Percentiles rank a stretch among this genome's conserved stretches.
phyloP scores from a whole-genome alignment of 2,113 vertebrate species.

The Aphyosemion australe region DNA sequence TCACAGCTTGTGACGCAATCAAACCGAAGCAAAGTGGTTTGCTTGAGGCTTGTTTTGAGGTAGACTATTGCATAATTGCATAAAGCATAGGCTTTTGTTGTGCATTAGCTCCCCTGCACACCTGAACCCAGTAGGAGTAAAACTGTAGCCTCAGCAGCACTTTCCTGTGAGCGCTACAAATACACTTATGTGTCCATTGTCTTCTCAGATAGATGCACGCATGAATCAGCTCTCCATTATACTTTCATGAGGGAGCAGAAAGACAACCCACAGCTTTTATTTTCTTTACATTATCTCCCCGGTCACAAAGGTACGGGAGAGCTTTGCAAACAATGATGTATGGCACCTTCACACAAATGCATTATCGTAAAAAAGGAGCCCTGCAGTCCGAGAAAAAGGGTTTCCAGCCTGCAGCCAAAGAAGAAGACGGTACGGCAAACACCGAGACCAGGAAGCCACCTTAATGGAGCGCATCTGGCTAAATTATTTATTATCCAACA shows the following conservation, averaged over 20 bases:
- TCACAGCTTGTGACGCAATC: conserved; percentile 25
- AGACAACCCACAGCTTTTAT: conserved; percentile 66
- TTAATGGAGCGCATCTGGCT: conserved; percentile 42
- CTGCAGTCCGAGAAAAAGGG: conserved; percentile 24
- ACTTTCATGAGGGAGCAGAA: conserved; percentile 68
- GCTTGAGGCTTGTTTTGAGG: conserved; percentile 34
- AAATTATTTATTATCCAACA: conserved; percentile 61
- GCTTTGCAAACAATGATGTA: conserved; percentile 52
- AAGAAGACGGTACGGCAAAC: conserved; percentile 49
- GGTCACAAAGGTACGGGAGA: conserved; percentile 43
- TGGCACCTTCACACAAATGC: conserved; percentile 47
- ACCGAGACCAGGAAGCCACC: conserved; percentile 34
- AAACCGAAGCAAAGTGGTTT: conserved; percentile 40
- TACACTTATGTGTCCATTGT: conserved; percentile 58
- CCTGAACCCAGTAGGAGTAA: conserved; percentile 70
- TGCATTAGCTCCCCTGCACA: conserved; percentile 58
- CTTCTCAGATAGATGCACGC: conserved; percentile 48
- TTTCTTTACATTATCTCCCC: conserved; percentile 62
- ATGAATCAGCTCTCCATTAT: conserved; percentile 71
- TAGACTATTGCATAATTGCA: conserved; percentile 61
- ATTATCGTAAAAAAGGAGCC: conserved; percentile 60
- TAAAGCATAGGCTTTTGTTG: conserved; percentile 50
- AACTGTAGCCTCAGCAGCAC: conserved; percentile 66
- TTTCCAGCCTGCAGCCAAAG: conserved; percentile 23
- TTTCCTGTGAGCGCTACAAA: conserved; percentile 68